Evolutionary conservation across 2,797 vertebrate genomes (phyloP).

Genomic region (Balearica regulorum): DNA sequence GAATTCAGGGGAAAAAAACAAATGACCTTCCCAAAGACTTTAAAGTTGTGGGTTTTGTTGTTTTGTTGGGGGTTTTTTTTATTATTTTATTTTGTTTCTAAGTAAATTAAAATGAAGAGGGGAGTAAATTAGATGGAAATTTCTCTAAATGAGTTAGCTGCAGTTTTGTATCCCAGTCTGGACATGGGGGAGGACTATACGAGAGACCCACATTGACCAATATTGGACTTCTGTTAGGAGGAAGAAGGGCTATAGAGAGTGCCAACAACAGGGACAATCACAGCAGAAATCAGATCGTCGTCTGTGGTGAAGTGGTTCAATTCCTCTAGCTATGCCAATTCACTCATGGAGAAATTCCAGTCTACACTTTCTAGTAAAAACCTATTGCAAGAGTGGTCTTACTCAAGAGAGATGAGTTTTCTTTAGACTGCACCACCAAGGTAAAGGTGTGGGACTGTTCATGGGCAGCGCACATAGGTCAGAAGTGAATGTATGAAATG

Average conservation of each 20-base stretch:
- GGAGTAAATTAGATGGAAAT: background rate
- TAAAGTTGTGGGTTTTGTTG: background rate
- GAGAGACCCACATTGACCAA: background rate
- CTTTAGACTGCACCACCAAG: background rate
- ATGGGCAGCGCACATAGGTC: rapidly evolving
- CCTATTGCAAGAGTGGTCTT: background rate
- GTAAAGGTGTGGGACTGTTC: background rate
- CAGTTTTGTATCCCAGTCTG: background rate
- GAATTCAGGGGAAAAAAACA: background rate
- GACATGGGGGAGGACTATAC: background rate
- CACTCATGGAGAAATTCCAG: background rate
- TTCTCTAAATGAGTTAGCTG: background rate
- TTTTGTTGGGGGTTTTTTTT: too few relatives aligned
- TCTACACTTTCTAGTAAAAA: background rate
- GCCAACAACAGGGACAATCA: background rate
- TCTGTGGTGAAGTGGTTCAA: background rate
- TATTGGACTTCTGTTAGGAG: background rate
- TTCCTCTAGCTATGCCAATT: background rate
- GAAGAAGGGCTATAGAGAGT: background rate
- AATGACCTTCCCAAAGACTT: background rate
- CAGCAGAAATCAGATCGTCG: background rate
- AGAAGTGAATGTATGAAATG: background rate
- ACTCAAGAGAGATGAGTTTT: background rate
- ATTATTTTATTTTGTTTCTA: background rate
- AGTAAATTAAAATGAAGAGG: background rate